Conservation (phyloP, 2,113 vertebrate genomes). For the Delphinus delphis region DNA sequence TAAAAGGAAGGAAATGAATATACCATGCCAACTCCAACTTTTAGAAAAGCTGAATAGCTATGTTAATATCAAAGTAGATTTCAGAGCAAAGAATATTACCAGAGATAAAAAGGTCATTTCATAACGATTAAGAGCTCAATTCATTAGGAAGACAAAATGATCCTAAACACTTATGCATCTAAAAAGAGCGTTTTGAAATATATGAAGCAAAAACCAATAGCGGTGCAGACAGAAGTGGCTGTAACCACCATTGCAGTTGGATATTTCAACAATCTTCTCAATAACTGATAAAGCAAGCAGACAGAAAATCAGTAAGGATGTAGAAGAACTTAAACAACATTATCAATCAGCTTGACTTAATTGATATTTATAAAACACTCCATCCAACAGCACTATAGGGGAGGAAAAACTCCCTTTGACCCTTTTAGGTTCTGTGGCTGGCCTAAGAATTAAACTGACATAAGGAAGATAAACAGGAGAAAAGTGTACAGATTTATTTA, state of each 20-base stretch:
- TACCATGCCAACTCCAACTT: background rate
- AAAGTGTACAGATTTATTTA: slow-evolving; percentile 1
- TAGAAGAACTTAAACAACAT: background rate
- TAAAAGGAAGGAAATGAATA: background rate
- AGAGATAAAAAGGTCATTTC: background rate
- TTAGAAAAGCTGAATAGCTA: background rate
- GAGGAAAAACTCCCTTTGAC: background rate
- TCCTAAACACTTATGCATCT: background rate
- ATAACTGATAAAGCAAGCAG: slow-evolving; percentile 6
- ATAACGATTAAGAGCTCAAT: background rate
- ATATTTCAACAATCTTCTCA: background rate
- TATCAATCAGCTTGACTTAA: background rate
- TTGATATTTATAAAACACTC: background rate
- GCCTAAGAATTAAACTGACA: background rate
- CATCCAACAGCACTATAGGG: background rate
- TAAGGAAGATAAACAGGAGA: background rate
- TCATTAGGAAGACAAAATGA: background rate
- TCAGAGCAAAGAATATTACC: background rate
- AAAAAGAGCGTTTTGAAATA: background rate
- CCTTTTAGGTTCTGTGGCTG: background rate
- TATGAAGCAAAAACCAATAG: background rate
- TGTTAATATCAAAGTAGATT: background rate
- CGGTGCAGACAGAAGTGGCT: background rate
- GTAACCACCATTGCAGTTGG: background rate
- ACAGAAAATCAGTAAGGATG: slow-evolving; percentile 32